Base-by-base conservation (phyloP, 2,113 vertebrate genomes). In the Kryptolebias marmoratus region DNA sequence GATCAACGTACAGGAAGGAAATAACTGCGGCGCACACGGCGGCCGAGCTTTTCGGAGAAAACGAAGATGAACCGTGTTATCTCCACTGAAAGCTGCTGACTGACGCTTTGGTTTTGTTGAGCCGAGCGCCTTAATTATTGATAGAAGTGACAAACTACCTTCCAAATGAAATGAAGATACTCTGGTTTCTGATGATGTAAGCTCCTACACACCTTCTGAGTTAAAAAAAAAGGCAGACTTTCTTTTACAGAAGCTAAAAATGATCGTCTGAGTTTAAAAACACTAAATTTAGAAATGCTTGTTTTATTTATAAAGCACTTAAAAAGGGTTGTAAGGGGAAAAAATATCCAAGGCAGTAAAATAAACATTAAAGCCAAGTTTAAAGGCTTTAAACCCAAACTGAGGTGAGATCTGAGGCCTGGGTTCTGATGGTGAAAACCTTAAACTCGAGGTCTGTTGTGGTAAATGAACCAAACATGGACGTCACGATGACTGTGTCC, bases 101-200 rank as follows among this genome's bases (percentile, higher is more conserved):
- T 63, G 52, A 67, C 50, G 36, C 32, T 49, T 64, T 44, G 52
- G 48, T n/a, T 58, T 62, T 60, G 72, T 64, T 75, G 79, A 86
- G 68, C 77, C 42, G 4, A 57, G 77, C 68, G 65, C 39, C 55
- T 88, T 71, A 84, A 87, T 80, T 78, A 82, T 87, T 80, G 73
- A 87, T 81, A 56, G 14, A 47, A 71, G 77, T 50, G 79, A 80
- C 64, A 68, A 62, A 71, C 42, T 48, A 70, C 64, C 55, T 57
- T 49, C 49, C 49, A 70, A 71, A 77, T 71, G 61, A 77, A 87
- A 83, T 31, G 22, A 68, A 82, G 56, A 80, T 54, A 47, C 69
- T 76, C 32, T 0, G 50, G 63, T 80, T 63, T 80, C 55, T 83
- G 75, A 70, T 60, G 62, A 78, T 55, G 64, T 48, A 62, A 66